phyloP scores from a whole-genome alignment of 2,113 vertebrate species.

The Perca flavescens region DNA sequence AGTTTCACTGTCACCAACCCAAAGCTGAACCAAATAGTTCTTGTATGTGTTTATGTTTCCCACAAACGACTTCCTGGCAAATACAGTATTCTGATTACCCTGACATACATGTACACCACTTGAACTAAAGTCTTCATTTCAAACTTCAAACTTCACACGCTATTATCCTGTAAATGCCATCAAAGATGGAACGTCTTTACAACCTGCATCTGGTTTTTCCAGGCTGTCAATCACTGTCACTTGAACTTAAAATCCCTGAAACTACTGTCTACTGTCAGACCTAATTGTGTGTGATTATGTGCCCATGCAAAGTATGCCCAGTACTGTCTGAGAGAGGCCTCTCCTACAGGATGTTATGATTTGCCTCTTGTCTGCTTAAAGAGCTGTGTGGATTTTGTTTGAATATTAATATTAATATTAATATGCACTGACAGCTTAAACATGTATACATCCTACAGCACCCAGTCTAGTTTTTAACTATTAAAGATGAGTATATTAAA shows the following conservation, averaged over 20 bases:
- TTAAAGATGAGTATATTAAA: too few species aligned
- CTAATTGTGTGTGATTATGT: neutral
- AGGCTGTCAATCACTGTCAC: neutral
- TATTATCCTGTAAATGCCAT: neutral
- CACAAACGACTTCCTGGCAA: neutral
- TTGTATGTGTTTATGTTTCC: neutral
- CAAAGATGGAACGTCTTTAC: neutral
- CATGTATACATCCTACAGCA: neutral
- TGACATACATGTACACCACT: neutral
- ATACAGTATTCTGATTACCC: neutral
- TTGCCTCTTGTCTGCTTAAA: neutral
- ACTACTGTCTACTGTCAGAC: neutral
- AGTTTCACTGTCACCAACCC: neutral
- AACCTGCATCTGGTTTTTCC: slow-evolving; percentile 3
- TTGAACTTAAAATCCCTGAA: neutral
- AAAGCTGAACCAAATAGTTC: neutral
- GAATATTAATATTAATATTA: neutral
- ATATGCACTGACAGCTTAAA: neutral
- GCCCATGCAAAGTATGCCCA: neutral
- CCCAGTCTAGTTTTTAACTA: neutral
- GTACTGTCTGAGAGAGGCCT: neutral
- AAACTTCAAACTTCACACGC: neutral
- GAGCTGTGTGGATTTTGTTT: neutral
- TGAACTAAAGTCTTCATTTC: neutral
- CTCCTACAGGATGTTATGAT: slow-evolving; percentile 5